phyloP scores from a whole-genome alignment of 1,140 invertebrate species.

The Octopus bimaculoides region DNA sequence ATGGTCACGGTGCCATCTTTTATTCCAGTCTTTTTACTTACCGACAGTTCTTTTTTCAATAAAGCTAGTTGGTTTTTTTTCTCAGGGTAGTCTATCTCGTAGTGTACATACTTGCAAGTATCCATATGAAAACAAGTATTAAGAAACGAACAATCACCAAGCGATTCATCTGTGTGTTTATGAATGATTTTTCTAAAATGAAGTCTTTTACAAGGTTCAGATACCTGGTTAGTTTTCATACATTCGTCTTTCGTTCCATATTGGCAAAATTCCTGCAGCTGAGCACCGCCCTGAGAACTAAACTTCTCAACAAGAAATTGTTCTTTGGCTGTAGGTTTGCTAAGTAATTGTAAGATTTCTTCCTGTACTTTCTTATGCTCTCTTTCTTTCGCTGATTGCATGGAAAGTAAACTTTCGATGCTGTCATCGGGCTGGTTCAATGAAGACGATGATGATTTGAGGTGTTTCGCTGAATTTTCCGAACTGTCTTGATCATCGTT shows the following conservation, averaged over 20 bases:
- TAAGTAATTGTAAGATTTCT: conserved; percentile 90
- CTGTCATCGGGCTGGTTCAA: conserved; percentile 31
- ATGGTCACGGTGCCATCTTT: conserved; percentile 38
- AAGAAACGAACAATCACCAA: conserved; percentile 95
- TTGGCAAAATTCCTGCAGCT: conserved; percentile 91
- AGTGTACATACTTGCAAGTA: conserved; percentile 95
- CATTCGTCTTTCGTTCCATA: conserved; percentile 92
- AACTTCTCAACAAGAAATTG: conserved; percentile 90
- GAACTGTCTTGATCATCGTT: not conserved
- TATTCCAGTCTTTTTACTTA: conserved; percentile 28
- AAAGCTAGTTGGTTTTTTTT: conserved; percentile 23
- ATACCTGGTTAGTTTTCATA: conserved; percentile 59
- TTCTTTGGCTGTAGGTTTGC: conserved; percentile 94
- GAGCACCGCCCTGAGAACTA: conserved; percentile 88
- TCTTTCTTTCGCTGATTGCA: conserved; percentile 91
- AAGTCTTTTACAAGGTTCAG: conserved; percentile 77
- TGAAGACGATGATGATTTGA: not conserved
- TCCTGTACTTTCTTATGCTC: conserved; percentile 94
- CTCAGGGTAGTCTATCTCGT: conserved; percentile 76
- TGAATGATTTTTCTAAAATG: conserved; percentile 98
- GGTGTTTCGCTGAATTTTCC: not conserved
- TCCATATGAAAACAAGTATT: conserved; percentile 99
- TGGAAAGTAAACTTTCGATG: conserved; percentile 71
- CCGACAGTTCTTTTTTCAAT: conserved; percentile 34
- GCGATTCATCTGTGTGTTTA: conserved; percentile 89